Evolutionary conservation across 2,888 invertebrate species (phyloP).

Genomic region (Tineola bisselliella): DNA sequence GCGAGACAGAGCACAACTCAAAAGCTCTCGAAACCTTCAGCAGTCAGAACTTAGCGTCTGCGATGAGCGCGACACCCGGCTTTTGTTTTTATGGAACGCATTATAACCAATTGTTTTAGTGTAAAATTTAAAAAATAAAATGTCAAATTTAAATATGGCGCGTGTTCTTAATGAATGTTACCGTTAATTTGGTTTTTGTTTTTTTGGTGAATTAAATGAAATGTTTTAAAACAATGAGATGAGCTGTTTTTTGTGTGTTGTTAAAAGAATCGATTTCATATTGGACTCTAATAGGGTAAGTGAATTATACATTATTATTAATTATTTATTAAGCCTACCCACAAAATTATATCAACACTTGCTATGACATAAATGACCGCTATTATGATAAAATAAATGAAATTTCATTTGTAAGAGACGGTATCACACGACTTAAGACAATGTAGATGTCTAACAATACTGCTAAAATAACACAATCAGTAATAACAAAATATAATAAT

Average conservation of each 20-base stretch:
- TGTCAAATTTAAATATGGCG: not conserved
- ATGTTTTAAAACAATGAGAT: not conserved
- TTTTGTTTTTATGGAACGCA: not conserved
- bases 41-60: conserved; percentile 42
- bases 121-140: not conserved
- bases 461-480: too few relatives aligned
- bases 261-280: conserved; percentile 16
- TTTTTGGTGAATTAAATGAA: not conserved
- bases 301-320: too few relatives aligned
- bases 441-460: too few relatives aligned
- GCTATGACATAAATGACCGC: too few relatives aligned
- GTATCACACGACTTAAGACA: too few relatives aligned
- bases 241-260: not conserved
- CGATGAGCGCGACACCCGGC: conserved; percentile 18
- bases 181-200: not conserved
- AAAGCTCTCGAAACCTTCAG: conserved; percentile 18
- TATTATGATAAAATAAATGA: too few relatives aligned
- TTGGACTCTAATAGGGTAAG: conserved; percentile 49
- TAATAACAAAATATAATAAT: too few relatives aligned
- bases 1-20: conserved; percentile 16
- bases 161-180: not conserved
- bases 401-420: too few relatives aligned
- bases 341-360: too few relatives aligned
- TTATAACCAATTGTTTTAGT: not conserved
- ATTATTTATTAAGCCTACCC: too few relatives aligned